Conservation (phyloP, 2,888 invertebrate species). For the Lasioglossum villosulum region DNA sequence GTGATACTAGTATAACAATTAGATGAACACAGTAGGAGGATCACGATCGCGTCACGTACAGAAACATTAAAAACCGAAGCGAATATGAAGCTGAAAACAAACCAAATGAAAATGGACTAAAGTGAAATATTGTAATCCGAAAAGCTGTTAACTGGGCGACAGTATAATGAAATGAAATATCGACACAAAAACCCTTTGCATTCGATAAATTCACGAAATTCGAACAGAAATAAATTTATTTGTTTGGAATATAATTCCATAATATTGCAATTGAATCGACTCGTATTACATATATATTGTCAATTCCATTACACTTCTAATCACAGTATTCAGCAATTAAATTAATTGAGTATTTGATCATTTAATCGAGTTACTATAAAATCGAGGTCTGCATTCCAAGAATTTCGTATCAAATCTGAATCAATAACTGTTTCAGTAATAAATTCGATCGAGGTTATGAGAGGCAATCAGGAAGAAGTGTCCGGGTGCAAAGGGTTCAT, state of each 20-base stretch:
- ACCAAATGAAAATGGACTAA: background rate
- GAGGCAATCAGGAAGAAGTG: background rate
- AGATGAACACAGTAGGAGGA: background rate
- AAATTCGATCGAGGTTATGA: background rate
- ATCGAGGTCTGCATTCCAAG: background rate
- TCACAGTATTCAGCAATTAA: background rate
- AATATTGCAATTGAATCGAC: background rate
- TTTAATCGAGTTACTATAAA: background rate
- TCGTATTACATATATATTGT: background rate
- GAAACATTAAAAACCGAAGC: background rate
- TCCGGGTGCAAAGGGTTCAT: background rate
- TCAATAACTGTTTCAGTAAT: background rate
- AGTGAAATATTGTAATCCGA: background rate
- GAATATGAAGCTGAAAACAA: background rate
- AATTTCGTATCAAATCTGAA: background rate
- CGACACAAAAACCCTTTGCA: background rate
- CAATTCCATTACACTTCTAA: background rate
- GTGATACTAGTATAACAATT: background rate
- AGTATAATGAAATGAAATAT: background rate
- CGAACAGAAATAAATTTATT: background rate
- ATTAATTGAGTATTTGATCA: background rate
- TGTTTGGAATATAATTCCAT: background rate
- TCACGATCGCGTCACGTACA: background rate
- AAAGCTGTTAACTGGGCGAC: constrained; percentile 6
- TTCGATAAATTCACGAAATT: background rate